These are phyloP conservation scores for Gymnoscopelus microlampas DNA, from an alignment of 2,797 vertebrate genomes.

Conservation along the genomic window DNA sequence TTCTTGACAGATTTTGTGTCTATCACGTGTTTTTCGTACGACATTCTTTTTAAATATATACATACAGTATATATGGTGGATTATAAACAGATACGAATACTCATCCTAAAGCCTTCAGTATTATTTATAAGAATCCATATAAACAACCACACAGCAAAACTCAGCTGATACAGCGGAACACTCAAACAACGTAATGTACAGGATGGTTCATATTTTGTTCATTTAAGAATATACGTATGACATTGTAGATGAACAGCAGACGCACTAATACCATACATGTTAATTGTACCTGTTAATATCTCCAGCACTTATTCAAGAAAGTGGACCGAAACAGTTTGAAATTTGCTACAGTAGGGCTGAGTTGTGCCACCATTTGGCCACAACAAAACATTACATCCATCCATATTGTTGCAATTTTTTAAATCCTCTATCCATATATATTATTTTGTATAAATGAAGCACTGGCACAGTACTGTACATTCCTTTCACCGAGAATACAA, in stretches of 20 bases:
- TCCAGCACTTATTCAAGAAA: not conserved
- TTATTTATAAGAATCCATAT: too few species aligned
- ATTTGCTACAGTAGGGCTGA: conserved; percentile 50
- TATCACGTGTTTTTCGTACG: conserved; percentile 58
- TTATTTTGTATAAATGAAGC: too few species aligned
- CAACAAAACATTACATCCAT: not conserved
- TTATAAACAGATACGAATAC: conserved; percentile 33
- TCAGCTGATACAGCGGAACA: conserved; percentile 17
- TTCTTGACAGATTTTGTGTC: conserved; percentile 41
- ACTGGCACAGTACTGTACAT: too few species aligned
- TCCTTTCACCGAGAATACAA: too few species aligned
- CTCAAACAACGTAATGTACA: conserved; percentile 41
- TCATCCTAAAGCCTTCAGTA: not conserved
- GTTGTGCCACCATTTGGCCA: conserved; percentile 32
- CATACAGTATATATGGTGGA: conserved; percentile 40
- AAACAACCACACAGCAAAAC: not conserved
- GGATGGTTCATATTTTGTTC: conserved; percentile 46
- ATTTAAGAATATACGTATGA: conserved; percentile 43
- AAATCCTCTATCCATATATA: too few species aligned
- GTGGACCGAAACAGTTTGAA: conserved; percentile 16
- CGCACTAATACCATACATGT: conserved; percentile 16
- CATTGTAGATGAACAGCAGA: conserved; percentile 33
- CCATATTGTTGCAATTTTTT: too few species aligned
- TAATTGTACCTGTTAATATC: conserved; percentile 26
- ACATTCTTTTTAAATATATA: conserved; percentile 65